A percentile compares a stretch with the other conserved stretches of the same genome.
Conservation (phyloP, 2,797 vertebrate species). For the Sus cebifrons region DNA sequence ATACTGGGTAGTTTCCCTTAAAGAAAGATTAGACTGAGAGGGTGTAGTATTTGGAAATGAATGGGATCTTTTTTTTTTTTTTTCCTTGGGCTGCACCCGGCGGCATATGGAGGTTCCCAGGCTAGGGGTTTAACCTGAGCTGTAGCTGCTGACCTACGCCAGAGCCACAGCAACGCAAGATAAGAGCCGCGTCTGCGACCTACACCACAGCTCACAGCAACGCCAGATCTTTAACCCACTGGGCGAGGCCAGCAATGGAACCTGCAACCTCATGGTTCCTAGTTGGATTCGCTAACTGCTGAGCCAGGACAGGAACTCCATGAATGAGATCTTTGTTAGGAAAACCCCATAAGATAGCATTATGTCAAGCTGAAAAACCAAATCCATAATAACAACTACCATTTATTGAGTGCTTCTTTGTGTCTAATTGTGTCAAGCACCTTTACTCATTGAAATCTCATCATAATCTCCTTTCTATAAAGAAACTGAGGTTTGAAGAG, state of each 20-base stretch:
- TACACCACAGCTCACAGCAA: too few species aligned
- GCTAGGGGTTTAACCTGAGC: too few species aligned
- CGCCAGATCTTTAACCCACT: too few species aligned
- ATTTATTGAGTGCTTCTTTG: neutral
- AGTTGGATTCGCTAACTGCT: too few species aligned
- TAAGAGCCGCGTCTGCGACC: too few species aligned
- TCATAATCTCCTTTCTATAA: constrained; percentile 20
- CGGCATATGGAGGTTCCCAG: too few species aligned
- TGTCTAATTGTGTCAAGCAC: neutral
- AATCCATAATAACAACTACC: neutral
- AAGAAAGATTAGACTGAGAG: neutral
- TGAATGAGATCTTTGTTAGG: constrained; percentile 16
- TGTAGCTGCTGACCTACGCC: too few species aligned
- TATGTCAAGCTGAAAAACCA: neutral
- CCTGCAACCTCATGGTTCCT: too few species aligned
- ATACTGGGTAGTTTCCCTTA: neutral
- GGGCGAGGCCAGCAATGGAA: too few species aligned
- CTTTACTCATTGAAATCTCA: constrained; percentile 3
- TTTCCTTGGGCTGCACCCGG: too few species aligned
- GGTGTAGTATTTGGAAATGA: constrained; percentile 32
- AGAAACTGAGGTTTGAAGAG: neutral
- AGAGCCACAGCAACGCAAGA: too few species aligned
- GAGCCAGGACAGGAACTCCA: neutral
- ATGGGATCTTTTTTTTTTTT: neutral
- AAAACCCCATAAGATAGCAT: neutral